These are phyloP conservation scores for Stomatorhinus walkeri DNA, from an alignment of 2,797 vertebrate species.

Conservation along the genomic window DNA sequence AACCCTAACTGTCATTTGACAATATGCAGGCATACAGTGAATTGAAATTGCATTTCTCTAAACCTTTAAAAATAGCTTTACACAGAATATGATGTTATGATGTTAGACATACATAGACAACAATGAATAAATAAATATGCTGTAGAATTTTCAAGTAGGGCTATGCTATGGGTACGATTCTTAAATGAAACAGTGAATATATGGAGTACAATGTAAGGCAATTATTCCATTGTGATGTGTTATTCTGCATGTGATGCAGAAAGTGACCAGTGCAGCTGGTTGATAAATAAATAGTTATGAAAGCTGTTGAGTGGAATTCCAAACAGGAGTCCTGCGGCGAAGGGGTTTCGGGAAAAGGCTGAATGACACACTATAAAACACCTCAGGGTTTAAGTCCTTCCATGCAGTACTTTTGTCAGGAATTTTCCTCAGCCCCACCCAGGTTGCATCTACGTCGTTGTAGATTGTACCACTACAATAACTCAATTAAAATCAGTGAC, in stretches of 20 bases:
- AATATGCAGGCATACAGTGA: neutral
- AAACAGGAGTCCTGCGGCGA: neutral
- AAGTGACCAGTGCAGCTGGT: neutral
- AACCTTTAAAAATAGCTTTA: neutral
- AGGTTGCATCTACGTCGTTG: neutral
- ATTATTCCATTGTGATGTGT: neutral
- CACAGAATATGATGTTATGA: neutral
- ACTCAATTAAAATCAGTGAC: neutral
- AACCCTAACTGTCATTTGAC: neutral
- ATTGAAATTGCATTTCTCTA: neutral
- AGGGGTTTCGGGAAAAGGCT: neutral
- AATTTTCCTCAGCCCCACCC: neutral
- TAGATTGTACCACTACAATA: neutral
- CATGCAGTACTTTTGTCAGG: neutral
- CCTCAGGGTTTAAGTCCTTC: neutral
- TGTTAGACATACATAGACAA: neutral
- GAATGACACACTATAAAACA: neutral
- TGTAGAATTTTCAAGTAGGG: neutral
- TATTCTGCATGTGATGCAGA: neutral
- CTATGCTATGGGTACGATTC: neutral
- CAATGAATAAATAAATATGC: neutral
- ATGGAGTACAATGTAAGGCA: neutral
- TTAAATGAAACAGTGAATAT: neutral
- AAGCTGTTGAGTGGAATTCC: neutral
- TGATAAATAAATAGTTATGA: neutral